These are phyloP conservation scores for Polia nebulosa DNA, from an alignment of 2,888 invertebrate species.

Conservation along the genomic window DNA sequence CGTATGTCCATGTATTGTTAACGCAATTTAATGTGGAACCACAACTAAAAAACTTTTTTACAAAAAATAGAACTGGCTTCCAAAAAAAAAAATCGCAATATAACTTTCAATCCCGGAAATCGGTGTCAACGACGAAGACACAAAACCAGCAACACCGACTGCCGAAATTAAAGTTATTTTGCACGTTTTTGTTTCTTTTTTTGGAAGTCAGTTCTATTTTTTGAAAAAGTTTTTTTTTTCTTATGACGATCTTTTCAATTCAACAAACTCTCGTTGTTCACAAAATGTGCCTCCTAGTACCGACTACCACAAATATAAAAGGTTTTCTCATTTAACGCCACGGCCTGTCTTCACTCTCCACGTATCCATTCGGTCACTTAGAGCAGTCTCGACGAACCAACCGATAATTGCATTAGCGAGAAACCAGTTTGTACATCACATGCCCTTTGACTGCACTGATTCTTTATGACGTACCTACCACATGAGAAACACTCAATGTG, in stretches of 20 bases:
- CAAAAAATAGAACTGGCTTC: too few species aligned
- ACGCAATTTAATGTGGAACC: too few species aligned
- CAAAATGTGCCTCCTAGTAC: conserved; percentile 37
- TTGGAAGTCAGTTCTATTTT: too few species aligned
- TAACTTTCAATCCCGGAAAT: too few species aligned
- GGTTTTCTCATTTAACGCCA: conserved; percentile 61
- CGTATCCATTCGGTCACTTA: conserved; percentile 72
- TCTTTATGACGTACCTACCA: conserved; percentile 71
- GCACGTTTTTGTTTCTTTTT: too few species aligned
- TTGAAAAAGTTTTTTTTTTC: too few species aligned
- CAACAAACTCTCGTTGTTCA: conserved; percentile 28
- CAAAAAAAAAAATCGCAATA: too few species aligned
- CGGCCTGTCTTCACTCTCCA: conserved; percentile 48
- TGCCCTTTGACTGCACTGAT: conserved; percentile 83
- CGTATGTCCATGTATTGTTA: too few species aligned
- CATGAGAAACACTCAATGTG: conserved; percentile 66
- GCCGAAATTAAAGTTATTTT: too few species aligned
- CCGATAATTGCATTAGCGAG: conserved; percentile 83
- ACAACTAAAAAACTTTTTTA: too few species aligned
- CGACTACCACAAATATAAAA: conserved; percentile 52
- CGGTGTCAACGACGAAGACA: too few species aligned
- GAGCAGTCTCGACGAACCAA: conserved; percentile 71
- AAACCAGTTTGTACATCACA: conserved; percentile 79
- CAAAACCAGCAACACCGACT: too few species aligned
- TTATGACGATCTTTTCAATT: conserved; percentile 28